Conservation (phyloP, 1,140 invertebrate genomes). For the Drosophila biarmipes region DNA sequence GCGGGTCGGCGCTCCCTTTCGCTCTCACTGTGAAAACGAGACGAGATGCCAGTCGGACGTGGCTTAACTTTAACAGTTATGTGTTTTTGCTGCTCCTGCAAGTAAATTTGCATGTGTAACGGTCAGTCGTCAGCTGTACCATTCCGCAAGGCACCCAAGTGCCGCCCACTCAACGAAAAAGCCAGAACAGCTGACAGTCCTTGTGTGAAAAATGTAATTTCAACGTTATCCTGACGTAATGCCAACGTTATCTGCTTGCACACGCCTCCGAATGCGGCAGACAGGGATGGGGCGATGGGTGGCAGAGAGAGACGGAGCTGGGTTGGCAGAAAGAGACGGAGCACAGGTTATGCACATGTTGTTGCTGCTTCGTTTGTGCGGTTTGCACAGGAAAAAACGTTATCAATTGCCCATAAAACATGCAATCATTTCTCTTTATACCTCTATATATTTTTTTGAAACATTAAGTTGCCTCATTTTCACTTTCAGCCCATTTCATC, state of each 20-base stretch:
- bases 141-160: conserved; percentile 9
- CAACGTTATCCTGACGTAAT: conserved; percentile 81
- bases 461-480: neutral
- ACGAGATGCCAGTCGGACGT: conserved; percentile 28
- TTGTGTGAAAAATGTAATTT: conserved; percentile 81
- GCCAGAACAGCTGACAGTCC: conserved; percentile 46
- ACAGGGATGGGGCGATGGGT: neutral
- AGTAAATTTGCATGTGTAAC: conserved; percentile 75
- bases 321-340: neutral
- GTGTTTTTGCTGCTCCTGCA: conserved; percentile 61
- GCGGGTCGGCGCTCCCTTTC: neutral
- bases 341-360: conserved; percentile 61
- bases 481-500: neutral
- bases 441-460: neutral
- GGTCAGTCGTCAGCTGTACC: conserved; percentile 61
- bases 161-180: conserved; percentile 9
- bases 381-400: conserved; percentile 19
- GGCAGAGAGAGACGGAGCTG: neutral
- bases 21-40: neutral
- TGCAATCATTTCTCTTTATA: neutral
- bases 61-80: conserved; percentile 71
- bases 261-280: conserved; percentile 38
- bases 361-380: conserved; percentile 34
- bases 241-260: conserved; percentile 78
- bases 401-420: conserved; percentile 17